Conservation (phyloP, 2,888 invertebrate species). For the Apamea crenata region DNA sequence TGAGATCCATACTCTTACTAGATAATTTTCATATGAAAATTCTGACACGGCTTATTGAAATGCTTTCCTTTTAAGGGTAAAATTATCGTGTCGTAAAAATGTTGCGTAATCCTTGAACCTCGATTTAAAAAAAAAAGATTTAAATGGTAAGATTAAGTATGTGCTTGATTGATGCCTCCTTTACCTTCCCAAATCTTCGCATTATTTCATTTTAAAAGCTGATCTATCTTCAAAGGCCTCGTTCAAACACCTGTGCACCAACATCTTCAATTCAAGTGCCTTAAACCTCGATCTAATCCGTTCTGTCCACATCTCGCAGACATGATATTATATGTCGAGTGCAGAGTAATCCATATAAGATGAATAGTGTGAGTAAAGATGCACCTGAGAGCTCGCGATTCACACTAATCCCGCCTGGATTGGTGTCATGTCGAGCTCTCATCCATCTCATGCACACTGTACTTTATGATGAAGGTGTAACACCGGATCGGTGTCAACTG, state of each 20-base stretch:
- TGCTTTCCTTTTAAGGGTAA: constrained; percentile 17
- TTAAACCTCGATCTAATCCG: not conserved
- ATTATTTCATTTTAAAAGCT: not conserved
- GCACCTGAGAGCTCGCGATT: not conserved
- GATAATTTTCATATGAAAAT: constrained; percentile 53
- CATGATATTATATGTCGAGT: not conserved
- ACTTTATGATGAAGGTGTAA: not conserved
- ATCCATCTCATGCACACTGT: not conserved
- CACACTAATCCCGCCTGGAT: constrained; percentile 4
- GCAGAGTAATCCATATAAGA: not conserved
- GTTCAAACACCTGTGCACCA: not conserved
- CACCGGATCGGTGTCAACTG: constrained; percentile 27
- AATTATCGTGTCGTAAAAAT: constrained; percentile 18
- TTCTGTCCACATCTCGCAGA: not conserved
- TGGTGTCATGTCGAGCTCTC: not conserved
- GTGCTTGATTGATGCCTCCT: too few relatives aligned
- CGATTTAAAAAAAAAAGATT: too few relatives aligned
- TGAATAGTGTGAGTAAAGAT: not conserved
- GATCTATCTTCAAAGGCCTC: not conserved
- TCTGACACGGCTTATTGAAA: constrained; percentile 41
- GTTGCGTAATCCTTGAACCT: not conserved
- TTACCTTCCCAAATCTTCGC: not conserved
- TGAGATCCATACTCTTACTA: constrained; percentile 23
- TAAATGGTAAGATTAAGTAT: too few relatives aligned
- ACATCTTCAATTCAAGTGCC: not conserved